phyloP scores from a whole-genome alignment of 1,140 invertebrate genomes.

The silkworm (Bombyx mori) region ASM3026992v2 NC_085115.1:9305001-9305500 shows the following conservation, averaged over 20 bases:
- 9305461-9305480: not conserved
- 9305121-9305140: no score
- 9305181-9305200: no score
- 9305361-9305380: conserved; percentile 57
- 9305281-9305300: no score
- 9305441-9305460: not conserved
- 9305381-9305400: conserved; percentile 57
- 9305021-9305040: conserved; percentile 70
- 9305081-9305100: conserved; percentile 31
- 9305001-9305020: conserved; percentile 67
- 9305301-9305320: no score
- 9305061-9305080: conserved; percentile 65
- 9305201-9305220: no score
- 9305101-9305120: conserved; percentile 8
- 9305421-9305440: conserved; percentile 21
- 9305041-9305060: conserved; percentile 68
- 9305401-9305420: conserved; percentile 48
- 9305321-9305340: conserved; percentile 1
- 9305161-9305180: no score
- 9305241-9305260: no score
- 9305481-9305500: not conserved
- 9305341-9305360: conserved; percentile 42
- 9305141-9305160: no score
- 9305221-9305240: no score
- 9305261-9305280: no score